These are phyloP conservation scores for Drosophila athabasca DNA, from an alignment of 1,140 invertebrate species.

Conservation along the genomic window DNA sequence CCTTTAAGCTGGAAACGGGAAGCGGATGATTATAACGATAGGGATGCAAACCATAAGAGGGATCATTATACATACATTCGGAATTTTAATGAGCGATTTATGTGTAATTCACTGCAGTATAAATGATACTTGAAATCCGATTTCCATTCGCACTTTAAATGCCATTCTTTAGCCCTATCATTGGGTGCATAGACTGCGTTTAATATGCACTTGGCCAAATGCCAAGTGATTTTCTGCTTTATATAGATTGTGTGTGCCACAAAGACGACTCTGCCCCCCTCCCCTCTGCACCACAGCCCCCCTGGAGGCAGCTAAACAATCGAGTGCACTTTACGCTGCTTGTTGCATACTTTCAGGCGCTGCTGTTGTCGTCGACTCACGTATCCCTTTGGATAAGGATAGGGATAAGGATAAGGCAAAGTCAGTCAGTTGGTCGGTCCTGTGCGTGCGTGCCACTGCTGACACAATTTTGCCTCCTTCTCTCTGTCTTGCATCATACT, in stretches of 20 bases:
- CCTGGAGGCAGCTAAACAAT: constrained; percentile 58
- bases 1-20: constrained; percentile 25
- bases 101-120: not conserved
- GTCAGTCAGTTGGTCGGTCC: constrained; percentile 45
- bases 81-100: constrained; percentile 34
- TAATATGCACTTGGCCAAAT: constrained; percentile 68
- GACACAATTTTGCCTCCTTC: constrained; percentile 66
- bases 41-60: constrained; percentile 23
- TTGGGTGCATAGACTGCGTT: constrained; percentile 32
- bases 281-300: not conserved
- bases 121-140: not conserved
- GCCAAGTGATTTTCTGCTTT: constrained; percentile 63
- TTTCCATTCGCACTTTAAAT: constrained; percentile 15
- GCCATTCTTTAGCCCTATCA: not conserved
- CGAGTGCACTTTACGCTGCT: constrained; percentile 64
- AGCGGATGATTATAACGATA: constrained; percentile 22
- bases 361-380: constrained; percentile 42
- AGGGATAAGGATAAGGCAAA: constrained; percentile 43
- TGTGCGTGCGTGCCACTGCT: constrained; percentile 59
- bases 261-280: not conserved
- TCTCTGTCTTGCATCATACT: constrained; percentile 63
- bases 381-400: constrained; percentile 38
- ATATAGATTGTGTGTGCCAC: constrained; percentile 25
- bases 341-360: constrained; percentile 67
- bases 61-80: constrained; percentile 18